phyloP scores from a whole-genome alignment of 2,113 vertebrate species.

The Hirundichthys speculiger region DNA sequence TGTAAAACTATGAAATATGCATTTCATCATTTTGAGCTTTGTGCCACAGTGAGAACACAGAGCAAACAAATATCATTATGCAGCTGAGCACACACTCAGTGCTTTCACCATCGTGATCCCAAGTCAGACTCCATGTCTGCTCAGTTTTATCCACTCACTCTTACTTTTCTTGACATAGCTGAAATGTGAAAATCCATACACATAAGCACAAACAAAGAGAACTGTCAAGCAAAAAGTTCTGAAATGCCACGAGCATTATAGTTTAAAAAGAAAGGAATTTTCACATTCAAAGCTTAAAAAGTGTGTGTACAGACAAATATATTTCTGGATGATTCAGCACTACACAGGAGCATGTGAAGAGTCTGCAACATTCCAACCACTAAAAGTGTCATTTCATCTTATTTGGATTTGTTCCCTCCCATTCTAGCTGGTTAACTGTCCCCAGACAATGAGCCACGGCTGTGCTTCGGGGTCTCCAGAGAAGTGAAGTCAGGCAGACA shows the following conservation, averaged over 20 bases:
- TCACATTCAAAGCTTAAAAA: constrained; percentile 24
- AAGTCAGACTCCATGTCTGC: constrained; percentile 33
- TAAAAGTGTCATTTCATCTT: constrained; percentile 43
- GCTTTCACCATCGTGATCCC: constrained; percentile 33
- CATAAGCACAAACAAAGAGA: constrained; percentile 38
- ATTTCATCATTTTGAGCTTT: constrained; percentile 51
- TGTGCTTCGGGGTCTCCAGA: constrained; percentile 68
- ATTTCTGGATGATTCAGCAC: constrained; percentile 33
- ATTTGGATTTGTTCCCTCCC: constrained; percentile 50
- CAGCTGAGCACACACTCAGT: constrained; percentile 31
- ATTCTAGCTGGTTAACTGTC: constrained; percentile 63
- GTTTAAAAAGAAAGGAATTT: constrained; percentile 6
- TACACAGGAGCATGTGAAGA: constrained; percentile 24
- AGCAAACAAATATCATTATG: constrained; percentile 50
- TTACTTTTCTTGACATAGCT: constrained; percentile 36
- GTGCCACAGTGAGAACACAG: constrained; percentile 30
- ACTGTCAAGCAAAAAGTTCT: constrained; percentile 17
- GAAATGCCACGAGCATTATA: constrained; percentile 16
- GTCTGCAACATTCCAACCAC: constrained; percentile 24
- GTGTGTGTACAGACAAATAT: constrained; percentile 1
- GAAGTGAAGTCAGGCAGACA: constrained; percentile 62
- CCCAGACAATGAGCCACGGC: constrained; percentile 69
- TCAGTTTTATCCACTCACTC: constrained; percentile 28
- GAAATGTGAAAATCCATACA: constrained; percentile 41
- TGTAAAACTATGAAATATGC: constrained; percentile 44